A percentile compares a stretch with the other conserved stretches of the same genome.
Conservation (phyloP, 2,888 invertebrate genomes). For the Aspidiotus destructor region DNA sequence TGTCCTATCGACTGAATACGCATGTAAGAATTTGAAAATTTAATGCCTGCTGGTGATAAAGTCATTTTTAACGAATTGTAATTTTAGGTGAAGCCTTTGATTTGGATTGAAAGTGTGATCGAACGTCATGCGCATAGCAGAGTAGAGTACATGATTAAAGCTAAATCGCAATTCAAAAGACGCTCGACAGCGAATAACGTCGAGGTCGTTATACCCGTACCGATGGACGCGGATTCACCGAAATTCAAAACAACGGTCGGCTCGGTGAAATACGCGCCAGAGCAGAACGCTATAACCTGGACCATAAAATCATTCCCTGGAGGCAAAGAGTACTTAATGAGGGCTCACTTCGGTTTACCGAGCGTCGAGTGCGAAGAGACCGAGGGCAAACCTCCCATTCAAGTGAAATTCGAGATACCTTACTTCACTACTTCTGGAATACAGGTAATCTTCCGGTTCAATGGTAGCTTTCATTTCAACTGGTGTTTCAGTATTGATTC, state of each 20-base stretch:
- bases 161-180: slow-evolving; percentile 56
- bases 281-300: slow-evolving; percentile 55
- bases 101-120: slow-evolving; percentile 60
- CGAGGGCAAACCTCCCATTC: slow-evolving; percentile 56
- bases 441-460: slow-evolving; percentile 44
- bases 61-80: slow-evolving; percentile 4
- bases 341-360: slow-evolving; percentile 58
- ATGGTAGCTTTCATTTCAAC: neutral
- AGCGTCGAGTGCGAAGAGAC: slow-evolving; percentile 53
- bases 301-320: slow-evolving; percentile 56
- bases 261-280: slow-evolving; percentile 55
- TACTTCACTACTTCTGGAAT: slow-evolving; percentile 62
- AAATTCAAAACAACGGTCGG: slow-evolving; percentile 58
- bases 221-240: slow-evolving; percentile 57
- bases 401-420: slow-evolving; percentile 59
- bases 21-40: slow-evolving; percentile 41
- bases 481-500: neutral
- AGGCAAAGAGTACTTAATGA: slow-evolving; percentile 58
- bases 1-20: slow-evolving; percentile 57
- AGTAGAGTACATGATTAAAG: slow-evolving; percentile 61
- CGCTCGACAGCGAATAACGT: slow-evolving; percentile 60
- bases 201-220: slow-evolving; percentile 54
- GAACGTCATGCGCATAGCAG: slow-evolving; percentile 57
- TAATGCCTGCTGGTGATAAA: neutral
- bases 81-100: slow-evolving; percentile 50